Conservation (phyloP, 2,888 invertebrate genomes). For the Unio delphinus region DNA sequence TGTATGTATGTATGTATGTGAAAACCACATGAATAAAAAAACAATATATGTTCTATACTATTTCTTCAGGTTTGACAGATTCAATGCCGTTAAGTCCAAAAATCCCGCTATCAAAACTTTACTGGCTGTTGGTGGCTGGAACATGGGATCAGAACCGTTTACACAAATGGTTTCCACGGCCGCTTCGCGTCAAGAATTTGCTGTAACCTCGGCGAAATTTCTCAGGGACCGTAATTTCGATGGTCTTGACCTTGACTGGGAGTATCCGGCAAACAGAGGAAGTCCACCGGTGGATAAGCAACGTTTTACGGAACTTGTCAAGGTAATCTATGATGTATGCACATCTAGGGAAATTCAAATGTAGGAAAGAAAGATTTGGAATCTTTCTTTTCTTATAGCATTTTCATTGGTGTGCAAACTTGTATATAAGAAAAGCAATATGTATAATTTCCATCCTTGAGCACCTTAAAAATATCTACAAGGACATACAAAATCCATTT, state of each 20-base stretch:
- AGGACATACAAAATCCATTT: too few relatives aligned
- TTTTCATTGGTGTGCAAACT: too few relatives aligned
- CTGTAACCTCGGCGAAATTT: slow-evolving; percentile 41
- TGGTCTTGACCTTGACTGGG: slow-evolving; percentile 94
- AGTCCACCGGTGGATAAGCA: slow-evolving; percentile 63
- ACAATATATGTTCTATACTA: neutral
- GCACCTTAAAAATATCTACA: too few relatives aligned
- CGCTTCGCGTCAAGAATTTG: slow-evolving; percentile 50
- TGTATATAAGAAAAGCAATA: too few relatives aligned
- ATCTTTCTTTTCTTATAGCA: too few relatives aligned
- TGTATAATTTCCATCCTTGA: too few relatives aligned
- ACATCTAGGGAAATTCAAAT: neutral
- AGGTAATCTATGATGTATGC: slow-evolving; percentile 23
- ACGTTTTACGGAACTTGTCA: slow-evolving; percentile 52
- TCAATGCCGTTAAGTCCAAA: slow-evolving; percentile 79
- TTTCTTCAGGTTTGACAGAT: slow-evolving; percentile 80
- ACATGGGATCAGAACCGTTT: slow-evolving; percentile 83
- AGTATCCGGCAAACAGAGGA: slow-evolving; percentile 79
- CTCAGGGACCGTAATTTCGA: slow-evolving; percentile 77
- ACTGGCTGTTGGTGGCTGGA: slow-evolving; percentile 95
- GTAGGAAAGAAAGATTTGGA: too few relatives aligned
- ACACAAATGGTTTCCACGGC: slow-evolving; percentile 54
- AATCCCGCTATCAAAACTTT: slow-evolving; percentile 82
- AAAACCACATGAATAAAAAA: neutral
- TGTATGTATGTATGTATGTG: neutral